Base-by-base conservation (phyloP, 1,140 invertebrate species). In the Andricus grossulariae region DNA sequence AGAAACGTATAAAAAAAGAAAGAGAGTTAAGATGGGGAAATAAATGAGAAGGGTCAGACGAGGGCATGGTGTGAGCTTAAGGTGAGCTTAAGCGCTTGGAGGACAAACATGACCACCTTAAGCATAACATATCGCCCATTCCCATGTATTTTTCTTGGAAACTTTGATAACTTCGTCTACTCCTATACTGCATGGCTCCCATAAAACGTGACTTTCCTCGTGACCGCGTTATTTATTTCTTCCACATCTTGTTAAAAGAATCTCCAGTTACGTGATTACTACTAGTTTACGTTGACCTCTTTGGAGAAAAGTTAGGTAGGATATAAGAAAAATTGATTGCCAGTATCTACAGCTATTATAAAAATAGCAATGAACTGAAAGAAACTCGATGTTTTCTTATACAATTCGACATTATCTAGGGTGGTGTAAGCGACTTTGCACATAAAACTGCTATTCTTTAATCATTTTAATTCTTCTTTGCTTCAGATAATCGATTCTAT, bases 111-210 rank as follows among this genome's bases (percentile, higher is more conserved):
- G 57, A 66, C 57, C 57, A 66, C 57, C 57, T 39, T 66, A 66
- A 66, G 57, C 12, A 66, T 21, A 66, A 66, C 39, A 66, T 66
- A 66, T 66, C 57, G 57, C 39, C 57, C n/a, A 66, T 66, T 66
- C 57, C 57, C 57, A 66, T 66, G 57, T 66, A 39, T 66, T 66
- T 66, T 66, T 66, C 57, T 66, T 66, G 57, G 39, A 66, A 66
- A 66, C 57, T 66, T 66, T 66, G 57, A 66, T 66, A 66, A 66
- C 57, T 66, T 66, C 39, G 57, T 66, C 57, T 66, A 66, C 25
- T 66, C 25, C 25, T 66, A 25, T 66, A 39, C 57, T 66, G 21
- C 25, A 66, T 25, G 25, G 25, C 39, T 66, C 57, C 16, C 57
- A 25, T 66, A 66, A 66, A 66, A 66, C 57, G 57, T 25, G 57